These are phyloP conservation scores for Cotesia chilonis DNA, from an alignment of 1,140 invertebrate genomes.

Conservation along the genomic window DNA sequence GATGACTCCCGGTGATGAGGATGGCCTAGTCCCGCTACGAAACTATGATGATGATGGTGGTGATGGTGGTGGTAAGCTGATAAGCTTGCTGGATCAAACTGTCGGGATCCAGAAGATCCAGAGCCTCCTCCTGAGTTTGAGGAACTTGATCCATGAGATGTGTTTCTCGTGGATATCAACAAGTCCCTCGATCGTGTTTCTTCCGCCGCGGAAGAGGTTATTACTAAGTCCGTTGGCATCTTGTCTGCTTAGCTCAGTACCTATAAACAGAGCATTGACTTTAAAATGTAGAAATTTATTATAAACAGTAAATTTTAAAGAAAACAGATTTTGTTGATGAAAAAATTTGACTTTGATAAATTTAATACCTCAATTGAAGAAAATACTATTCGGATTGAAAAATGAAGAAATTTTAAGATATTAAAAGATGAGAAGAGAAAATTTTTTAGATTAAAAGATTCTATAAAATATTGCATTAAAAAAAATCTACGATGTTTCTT, in stretches of 20 bases:
- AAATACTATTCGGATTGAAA: too few species aligned
- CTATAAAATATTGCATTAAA: too few species aligned
- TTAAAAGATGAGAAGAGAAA: too few species aligned
- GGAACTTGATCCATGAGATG: constrained; percentile 51
- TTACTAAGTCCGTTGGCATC: constrained; percentile 64
- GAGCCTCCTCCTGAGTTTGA: constrained; percentile 67
- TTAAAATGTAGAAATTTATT: too few species aligned
- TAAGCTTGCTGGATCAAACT: constrained; percentile 68
- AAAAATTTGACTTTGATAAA: too few species aligned
- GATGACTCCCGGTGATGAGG: constrained; percentile 77
- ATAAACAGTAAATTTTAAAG: too few species aligned
- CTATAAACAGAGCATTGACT: constrained; percentile 25
- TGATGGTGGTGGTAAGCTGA: constrained; percentile 69
- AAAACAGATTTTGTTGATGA: too few species aligned
- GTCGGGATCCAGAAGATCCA: constrained; percentile 50
- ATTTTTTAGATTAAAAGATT: too few species aligned
- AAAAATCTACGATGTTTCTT: too few species aligned
- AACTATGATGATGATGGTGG: constrained; percentile 70
- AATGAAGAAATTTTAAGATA: too few species aligned
- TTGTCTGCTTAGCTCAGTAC: constrained; percentile 37
- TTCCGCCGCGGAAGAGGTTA: constrained; percentile 55
- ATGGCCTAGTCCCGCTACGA: constrained; percentile 62
- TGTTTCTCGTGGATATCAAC: constrained; percentile 43
- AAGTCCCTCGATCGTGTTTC: constrained; percentile 49
- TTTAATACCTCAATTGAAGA: too few species aligned